Base-by-base conservation (phyloP, 2,888 invertebrate genomes). In the Callyntrura guangdongensis region DNA sequence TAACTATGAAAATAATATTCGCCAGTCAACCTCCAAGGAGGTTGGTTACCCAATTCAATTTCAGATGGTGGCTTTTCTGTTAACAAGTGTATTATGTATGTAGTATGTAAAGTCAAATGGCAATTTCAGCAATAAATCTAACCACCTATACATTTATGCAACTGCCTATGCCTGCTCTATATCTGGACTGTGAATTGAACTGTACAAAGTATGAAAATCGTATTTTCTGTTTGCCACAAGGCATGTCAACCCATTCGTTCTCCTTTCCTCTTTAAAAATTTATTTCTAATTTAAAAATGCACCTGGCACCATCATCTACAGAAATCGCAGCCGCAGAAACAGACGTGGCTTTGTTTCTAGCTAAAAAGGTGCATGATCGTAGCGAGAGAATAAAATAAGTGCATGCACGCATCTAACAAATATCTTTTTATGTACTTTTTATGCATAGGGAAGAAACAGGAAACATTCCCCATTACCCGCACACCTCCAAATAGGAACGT, bases 391-490 rank as follows among this genome's bases (percentile, higher is more conserved):
- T 36, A 69, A 12, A 45, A 14, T 36, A 36, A 25, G 6, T 59
- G 59, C 9, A 69, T 69, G 45, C 72, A 45, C n/a, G n/a, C n/a
- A 17, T n/a, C 59, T n/a, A 14, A 45, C n/a, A 36, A n/a, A 17
- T 8, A 72, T 36, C 45, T 49, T 20, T 47, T 77, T 49, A 49
- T 20, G 20, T 77, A 77, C 22, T 47, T 47, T 49, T 36, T 6
- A 36, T 49, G 77, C 77, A 2, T 49, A 9, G 2, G 22, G 22
- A 77, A 77, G 22, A 22, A 77, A 77, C 77, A 77, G 77, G 77
- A 77, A 77, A 77, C 77, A 77, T 77, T 77, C 53, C 22, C 77
- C 77, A 77, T 77, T 77, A 77, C 77, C 53, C 77, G 20, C 64
- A 69, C 36, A n/a, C n/a, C 36, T 27, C 4, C 27, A 69, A 69